Evolutionary conservation across 2,888 invertebrate species (phyloP), one percentile per base, ranked within the genome.

Genomic region (Hirtodrosophila confusa): DNA sequence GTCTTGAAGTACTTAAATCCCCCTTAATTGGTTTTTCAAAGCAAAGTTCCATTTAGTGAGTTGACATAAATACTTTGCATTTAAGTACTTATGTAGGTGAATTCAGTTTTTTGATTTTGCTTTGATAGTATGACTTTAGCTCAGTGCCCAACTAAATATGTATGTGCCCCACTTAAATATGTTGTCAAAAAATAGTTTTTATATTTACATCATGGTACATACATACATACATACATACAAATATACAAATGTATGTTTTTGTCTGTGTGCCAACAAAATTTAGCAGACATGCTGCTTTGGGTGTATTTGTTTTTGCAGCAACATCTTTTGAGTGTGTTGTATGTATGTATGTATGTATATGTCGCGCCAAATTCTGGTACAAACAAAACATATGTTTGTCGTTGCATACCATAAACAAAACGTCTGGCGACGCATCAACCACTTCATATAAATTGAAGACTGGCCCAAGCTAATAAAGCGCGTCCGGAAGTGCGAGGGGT

Each of bases 401-500:
- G 44, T 50, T 39, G 17, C 55, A 23, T 35, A 17, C 41, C 39
- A 63, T 63, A 41, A 55, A 51, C 43, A 4, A 69, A 48, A 35
- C 29, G 27, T 29, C 49, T 45, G 12, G 12, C 8, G 8, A 23
- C 27, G 27, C 37, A 56, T 55, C 27, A 56, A 55, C 24, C 27
- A 72, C 17, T 75, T 68, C 65, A 62, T 40, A 63, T 48, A 39
- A 47, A 44, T 56, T 58, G 47, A 68, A 64, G 58, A 44, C 64
- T 49, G 45, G 45, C 49, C 39, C 23, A 36, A 58, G 43, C 31
- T 63, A 57, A 75, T 77, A 68, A 66, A 73, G 44, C 17, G 33
- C 6, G 7, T 29, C 65, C 84, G 86, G 86, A 86, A 78, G 69
- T 75, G 65, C 33, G 31, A 62, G 50, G 69, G 54, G 58, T 60